phyloP scores from a whole-genome alignment of 2,888 invertebrate species.

The Venustoraphidia nigricollis region DNA sequence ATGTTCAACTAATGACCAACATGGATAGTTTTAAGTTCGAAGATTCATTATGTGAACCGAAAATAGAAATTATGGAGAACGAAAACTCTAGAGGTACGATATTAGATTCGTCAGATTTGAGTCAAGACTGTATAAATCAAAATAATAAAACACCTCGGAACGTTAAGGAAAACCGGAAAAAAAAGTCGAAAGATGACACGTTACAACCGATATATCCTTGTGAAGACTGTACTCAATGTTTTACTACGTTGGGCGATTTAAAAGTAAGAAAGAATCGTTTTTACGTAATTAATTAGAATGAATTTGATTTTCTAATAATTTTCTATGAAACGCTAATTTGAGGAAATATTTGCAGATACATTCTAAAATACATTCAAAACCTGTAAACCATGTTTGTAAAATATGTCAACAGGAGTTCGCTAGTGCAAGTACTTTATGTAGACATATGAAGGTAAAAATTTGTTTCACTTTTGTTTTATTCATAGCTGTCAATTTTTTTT shows the following conservation, averaged over 20 bases:
- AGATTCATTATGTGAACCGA: constrained; percentile 7
- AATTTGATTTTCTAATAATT: neutral
- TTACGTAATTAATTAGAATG: too few relatives aligned
- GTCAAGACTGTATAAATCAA: neutral
- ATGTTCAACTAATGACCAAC: too few relatives aligned
- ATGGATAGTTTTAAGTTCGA: neutral
- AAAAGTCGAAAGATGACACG: constrained; percentile 21
- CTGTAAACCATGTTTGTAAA: constrained; percentile 20
- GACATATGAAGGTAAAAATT: constrained; percentile 23
- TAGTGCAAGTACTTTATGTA: constrained; percentile 27
- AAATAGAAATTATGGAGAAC: constrained; percentile 9
- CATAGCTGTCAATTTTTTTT: neutral
- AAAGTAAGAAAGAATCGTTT: constrained; percentile 16
- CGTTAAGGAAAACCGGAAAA: neutral
- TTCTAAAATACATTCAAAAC: constrained; percentile 19
- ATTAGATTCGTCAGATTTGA: neutral
- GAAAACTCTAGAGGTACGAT: constrained; percentile 2
- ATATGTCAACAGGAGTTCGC: constrained; percentile 27
- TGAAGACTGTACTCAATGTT: constrained; percentile 25
- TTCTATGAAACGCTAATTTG: neutral
- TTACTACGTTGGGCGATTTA: constrained; percentile 22
- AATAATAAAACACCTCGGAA: neutral
- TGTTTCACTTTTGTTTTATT: too few relatives aligned
- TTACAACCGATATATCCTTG: constrained; percentile 26
- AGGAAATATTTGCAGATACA: constrained; percentile 14